Base-by-base conservation (phyloP, 2,797 vertebrate genomes). In the Ctenopoma kingsleyae region DNA sequence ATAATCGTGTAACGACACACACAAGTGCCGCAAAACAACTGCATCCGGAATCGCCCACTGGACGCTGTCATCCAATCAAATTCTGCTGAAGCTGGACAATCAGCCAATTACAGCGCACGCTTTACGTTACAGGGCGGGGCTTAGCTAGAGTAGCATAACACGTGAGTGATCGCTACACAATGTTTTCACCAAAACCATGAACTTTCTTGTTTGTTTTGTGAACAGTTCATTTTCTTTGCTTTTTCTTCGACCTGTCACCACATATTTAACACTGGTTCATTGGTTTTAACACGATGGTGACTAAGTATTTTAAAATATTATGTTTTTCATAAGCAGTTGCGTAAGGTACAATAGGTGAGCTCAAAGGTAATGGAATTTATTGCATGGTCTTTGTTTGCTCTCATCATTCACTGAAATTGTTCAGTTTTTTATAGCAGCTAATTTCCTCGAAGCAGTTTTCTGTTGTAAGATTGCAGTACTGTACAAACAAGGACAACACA, bases 21-120 rank as follows among this genome's bases (percentile, higher is more conserved):
- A 35, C 1, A 50, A 43, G 38, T 22, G 85, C 90, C 89, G 57
- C 82, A 76, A 89, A 91, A 91, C 86, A 68, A 2, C 48, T 19
- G 19, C 52, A 61, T 87, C 83, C 87, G 46, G 40, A 76, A 68
- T 86, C 89, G 71, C 91, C 88, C 76, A 74, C 53, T 59, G 7
- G n/a, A 40, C 38, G 4, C 25, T 23, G 8, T 4, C 36, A 8
- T 53, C 90, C 80, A 89, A 86, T 91, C 62, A 69, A 5, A 66
- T 50, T 48, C 10, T 6, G 5, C 0, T 17, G 12, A 5, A 2
- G 3, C 8, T 50, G 12, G 4, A 5, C 0, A 4, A 5, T 11
- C 30, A 59, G 12, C 93, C 91, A 93, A 93, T 94, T 53, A 85
- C 6, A 72, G 27, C 1, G n/a, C 25, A 5, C 2, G 0, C 0